Evolutionary conservation across 23 tunicate species (phyloP).

Genomic region (Trididemnum nubilum): DNA sequence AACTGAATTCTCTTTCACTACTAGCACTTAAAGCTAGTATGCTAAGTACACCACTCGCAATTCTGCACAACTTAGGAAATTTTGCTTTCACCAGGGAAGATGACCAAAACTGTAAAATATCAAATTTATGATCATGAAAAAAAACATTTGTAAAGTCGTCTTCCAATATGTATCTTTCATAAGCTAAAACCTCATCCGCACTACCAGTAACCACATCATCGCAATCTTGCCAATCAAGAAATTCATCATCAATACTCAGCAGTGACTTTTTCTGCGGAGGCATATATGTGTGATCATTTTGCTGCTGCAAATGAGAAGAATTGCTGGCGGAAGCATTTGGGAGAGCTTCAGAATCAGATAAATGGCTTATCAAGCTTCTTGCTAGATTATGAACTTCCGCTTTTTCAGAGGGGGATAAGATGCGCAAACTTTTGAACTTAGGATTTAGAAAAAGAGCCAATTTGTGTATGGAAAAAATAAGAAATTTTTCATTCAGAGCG

Average conservation of each 20-base stretch:
- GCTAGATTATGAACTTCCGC: not conserved
- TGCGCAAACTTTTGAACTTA: not conserved
- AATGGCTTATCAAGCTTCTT: too few relatives aligned
- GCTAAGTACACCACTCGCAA: not conserved
- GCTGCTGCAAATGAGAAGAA: too few relatives aligned
- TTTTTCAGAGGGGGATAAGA: not conserved
- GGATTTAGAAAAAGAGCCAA: conserved; percentile 15
- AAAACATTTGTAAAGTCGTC: not conserved
- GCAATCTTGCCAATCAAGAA: conserved; percentile 20
- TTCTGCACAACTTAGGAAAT: not conserved
- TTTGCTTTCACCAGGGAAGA: not conserved
- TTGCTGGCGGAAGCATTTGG: too few relatives aligned
- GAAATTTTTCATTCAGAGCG: not conserved
- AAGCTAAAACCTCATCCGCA: not conserved
- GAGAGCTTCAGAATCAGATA: too few relatives aligned
- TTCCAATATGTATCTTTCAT: not conserved
- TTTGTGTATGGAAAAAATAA: not conserved
- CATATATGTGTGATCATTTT: too few relatives aligned
- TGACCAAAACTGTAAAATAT: not conserved
- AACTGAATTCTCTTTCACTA: not conserved
- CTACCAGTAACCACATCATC: too few relatives aligned
- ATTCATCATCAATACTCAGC: conserved; percentile 25
- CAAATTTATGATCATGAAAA: not conserved
- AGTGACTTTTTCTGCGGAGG: too few relatives aligned
- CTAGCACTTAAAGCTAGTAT: not conserved